Base-by-base conservation (phyloP, 2,797 vertebrate genomes). In the Pyrrhura leucotis region DNA sequence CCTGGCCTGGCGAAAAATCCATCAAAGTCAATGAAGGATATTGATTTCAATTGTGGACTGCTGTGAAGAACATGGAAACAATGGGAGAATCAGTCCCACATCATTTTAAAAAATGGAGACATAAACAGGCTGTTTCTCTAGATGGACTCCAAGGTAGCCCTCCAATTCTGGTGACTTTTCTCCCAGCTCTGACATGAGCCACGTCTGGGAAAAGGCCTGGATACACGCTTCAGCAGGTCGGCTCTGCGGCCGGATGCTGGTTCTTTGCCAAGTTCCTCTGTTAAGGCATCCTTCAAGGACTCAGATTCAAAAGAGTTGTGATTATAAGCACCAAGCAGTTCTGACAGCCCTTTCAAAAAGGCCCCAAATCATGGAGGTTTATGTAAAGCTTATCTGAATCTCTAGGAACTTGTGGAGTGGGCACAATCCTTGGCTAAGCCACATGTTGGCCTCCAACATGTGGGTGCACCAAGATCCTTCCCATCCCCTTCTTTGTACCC, bases 21-120 rank as follows among this genome's bases (percentile, higher is more conserved):
- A 90, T 95, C 95, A 91, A 89, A 94, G 81, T 92, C 96, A 95
- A 59, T 72, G 75, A 73, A 89, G 28, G 68, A 28, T 93, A 95
- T 93, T 83, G 88, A 95, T 95, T 93, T 83, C 63, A 87, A 25
- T 42, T 11, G 20, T 3, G 6, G 88, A 71, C 85, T 89, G 74
- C 91, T 91, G 88, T 50, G 90, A 95, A 95, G 51, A 28, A 77
- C 71, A 67, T 0, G 3, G 69, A 86, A 92, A 91, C 88, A 87
- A 90, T 65, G 48, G 40, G 67, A 89, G 85, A 87, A 93, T 54
- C 51, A 62, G 74, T 51, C 75, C 93, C 56, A 40, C 37, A 40
- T 40, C 0, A 39, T 71, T 86, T 75, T 23, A 2, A 74, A 96
- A 93, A 87, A 74, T 35, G 3, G 68, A 88, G 74, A 85, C 29